Percentiles rank a stretch among this genome's conserved stretches.
These are phyloP conservation scores for Pangasius krempfi DNA, from an alignment of 2,797 vertebrate genomes.

Conservation along the genomic window DNA sequence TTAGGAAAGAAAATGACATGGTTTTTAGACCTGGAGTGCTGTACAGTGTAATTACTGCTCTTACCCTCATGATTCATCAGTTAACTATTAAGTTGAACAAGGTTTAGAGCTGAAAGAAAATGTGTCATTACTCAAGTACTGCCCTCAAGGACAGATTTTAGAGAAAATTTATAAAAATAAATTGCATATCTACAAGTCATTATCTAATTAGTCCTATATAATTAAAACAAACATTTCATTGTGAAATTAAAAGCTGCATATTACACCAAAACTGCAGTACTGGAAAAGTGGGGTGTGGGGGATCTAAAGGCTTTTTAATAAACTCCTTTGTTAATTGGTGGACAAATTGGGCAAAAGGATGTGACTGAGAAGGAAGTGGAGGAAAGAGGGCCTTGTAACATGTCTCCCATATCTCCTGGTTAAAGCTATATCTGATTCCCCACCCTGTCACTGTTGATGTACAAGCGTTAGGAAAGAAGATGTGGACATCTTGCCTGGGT, in stretches of 20 bases:
- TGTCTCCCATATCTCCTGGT: not conserved
- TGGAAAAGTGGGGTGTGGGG: too few species aligned
- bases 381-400: not conserved
- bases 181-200: not conserved
- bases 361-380: not conserved
- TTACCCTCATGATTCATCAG: not conserved
- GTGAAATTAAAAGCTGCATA: not conserved
- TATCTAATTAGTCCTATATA: not conserved
- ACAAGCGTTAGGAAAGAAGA: constrained; percentile 50
- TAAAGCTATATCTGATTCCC: not conserved
- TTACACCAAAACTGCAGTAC: not conserved
- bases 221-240: not conserved
- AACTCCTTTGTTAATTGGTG: not conserved
- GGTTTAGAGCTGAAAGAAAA: not conserved
- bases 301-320: not conserved
- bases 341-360: not conserved
- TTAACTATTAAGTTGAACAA: not conserved
- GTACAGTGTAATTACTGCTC: not conserved
- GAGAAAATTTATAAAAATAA: not conserved
- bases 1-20: not conserved
- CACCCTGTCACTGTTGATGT: not conserved
- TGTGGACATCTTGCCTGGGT: constrained; percentile 47
- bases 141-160: not conserved
- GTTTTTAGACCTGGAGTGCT: not conserved
- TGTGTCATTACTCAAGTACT: not conserved